Evolutionary conservation across 1,140 invertebrate species (phyloP), one percentile per base, ranked within the genome.

Genomic region (Atopsyche davidsoni): DNA sequence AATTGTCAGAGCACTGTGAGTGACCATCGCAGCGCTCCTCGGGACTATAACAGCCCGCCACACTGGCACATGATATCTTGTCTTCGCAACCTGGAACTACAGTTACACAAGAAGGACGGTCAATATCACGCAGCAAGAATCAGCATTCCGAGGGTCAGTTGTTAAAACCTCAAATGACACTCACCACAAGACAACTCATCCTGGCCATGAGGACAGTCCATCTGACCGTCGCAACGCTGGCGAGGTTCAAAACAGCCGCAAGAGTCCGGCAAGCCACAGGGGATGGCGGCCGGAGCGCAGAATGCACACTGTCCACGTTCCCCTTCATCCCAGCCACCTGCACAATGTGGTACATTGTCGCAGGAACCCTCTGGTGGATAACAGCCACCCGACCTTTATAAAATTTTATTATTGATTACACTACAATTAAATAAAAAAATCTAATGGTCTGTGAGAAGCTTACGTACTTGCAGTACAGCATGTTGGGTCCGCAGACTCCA

Each of bases 391-490:
- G 42, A 48, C 25, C 55, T 57, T 25, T 31, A 13, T 35, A 31
- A 14, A 41, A 28, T 10, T 18, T 13, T 17, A 10, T 3, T 10
- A 34, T 13, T 35, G 10, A 34, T 34, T 34, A 32, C 17, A 9
- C 7, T 31, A n/a, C 7, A 31, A 31, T 31, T n/a, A 31, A 31
- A 31, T 31, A n/a, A 9, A 31, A 9, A 9, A 31, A 9, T 38
- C 16, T 38, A 10, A 38, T 38, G 6, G 6, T 7, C 16, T 38
- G 6, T 24, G 39, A 3, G 24, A 13, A 47, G n/a, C 2, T 3
- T 40, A 42, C 51, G 41, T 36, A 57, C 55, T 51, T 50, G 55
- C 55, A 57, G 41, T 57, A 46, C 4, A 57, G 38, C 34, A 46
- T 53, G 32, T 53, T 46, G 4, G 21, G 41, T 14, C 55, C 55